Evolutionary conservation across 1,140 invertebrate species (phyloP).

Genomic region (Ceratina australensis): DNA sequence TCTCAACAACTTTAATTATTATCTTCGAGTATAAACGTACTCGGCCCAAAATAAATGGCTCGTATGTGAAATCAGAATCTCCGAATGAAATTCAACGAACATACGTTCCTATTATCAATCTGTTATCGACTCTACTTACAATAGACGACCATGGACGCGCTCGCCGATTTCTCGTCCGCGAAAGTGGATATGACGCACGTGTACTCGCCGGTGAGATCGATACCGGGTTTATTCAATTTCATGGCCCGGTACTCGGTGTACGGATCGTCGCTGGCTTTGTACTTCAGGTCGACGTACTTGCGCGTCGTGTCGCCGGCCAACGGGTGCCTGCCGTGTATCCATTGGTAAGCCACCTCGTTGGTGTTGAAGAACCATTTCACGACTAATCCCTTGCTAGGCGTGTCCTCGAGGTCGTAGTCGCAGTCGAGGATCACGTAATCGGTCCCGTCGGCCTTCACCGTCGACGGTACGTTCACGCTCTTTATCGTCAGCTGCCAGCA

Average conservation of each 20-base stretch:
- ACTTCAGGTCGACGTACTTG: constrained; percentile 85
- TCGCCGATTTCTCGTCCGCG: constrained; percentile 83
- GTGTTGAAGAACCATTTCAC: constrained; percentile 90
- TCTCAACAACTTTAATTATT: too few relatives aligned
- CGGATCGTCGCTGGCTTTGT: constrained; percentile 84
- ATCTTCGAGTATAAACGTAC: too few relatives aligned
- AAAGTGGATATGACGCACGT: constrained; percentile 89
- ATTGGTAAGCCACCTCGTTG: constrained; percentile 87
- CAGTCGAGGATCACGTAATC: constrained; percentile 88
- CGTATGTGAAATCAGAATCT: too few relatives aligned
- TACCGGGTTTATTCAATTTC: constrained; percentile 85
- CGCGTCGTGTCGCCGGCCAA: constrained; percentile 82
- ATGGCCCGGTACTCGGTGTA: constrained; percentile 87
- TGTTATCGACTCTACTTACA: too few relatives aligned
- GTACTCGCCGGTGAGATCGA: constrained; percentile 88
- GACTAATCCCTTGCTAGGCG: constrained; percentile 81
- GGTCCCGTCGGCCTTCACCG: constrained; percentile 83
- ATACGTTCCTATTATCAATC: too few relatives aligned
- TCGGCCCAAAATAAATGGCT: too few relatives aligned
- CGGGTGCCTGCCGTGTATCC: constrained; percentile 84
- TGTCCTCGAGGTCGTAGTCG: constrained; percentile 83
- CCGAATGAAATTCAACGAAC: too few relatives aligned
- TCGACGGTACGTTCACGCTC: constrained; percentile 83
- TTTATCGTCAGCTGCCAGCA: constrained; percentile 84
- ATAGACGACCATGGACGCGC: constrained; percentile 87